A percentile compares a stretch with the other conserved stretches of the same genome.
Evolutionary conservation across 2,888 invertebrate species (phyloP).

Genomic region (Ceramica pisi): DNA sequence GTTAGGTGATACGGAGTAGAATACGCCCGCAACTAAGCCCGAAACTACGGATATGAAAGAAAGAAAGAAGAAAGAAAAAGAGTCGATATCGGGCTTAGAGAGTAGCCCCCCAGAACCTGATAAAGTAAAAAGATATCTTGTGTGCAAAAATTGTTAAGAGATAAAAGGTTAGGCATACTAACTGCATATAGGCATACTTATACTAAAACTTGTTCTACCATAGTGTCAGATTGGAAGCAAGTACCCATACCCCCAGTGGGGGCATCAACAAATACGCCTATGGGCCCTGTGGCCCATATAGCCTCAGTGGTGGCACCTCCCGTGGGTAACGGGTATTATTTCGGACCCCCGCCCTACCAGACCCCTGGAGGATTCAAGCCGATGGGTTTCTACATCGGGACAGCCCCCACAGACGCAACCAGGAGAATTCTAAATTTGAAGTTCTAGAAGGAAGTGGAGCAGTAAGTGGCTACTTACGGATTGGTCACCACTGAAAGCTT

Average conservation of each 20-base stretch:
- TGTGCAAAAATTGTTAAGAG: no score
- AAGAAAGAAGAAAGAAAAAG: no score
- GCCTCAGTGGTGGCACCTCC: not conserved
- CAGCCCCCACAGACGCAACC: slow-evolving; percentile 17
- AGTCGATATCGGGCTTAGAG: no score
- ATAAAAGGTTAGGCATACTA: no score
- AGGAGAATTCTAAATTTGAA: slow-evolving; percentile 52
- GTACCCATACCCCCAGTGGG: slow-evolving; percentile 4
- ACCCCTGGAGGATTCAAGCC: slow-evolving; percentile 10
- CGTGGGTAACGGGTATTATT: slow-evolving; percentile 40
- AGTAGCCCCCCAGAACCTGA: no score
- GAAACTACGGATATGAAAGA: no score
- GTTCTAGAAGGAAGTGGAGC: slow-evolving; percentile 30
- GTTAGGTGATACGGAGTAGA: no score
- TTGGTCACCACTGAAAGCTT: not conserved
- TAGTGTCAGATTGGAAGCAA: slow-evolving; percentile 52
- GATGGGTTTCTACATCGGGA: slow-evolving; percentile 19
- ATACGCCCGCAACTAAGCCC: no score
- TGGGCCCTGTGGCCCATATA: not conserved
- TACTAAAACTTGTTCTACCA: no score
- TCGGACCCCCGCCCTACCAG: slow-evolving; percentile 27
- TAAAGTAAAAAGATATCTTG: no score
- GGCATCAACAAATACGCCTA: slow-evolving; percentile 3
- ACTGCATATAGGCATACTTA: no score
- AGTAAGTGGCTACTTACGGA: slow-evolving; percentile 40